These are phyloP conservation scores for Rhinoraja longicauda DNA, from an alignment of 2,797 vertebrate genomes.

Conservation along the genomic window DNA sequence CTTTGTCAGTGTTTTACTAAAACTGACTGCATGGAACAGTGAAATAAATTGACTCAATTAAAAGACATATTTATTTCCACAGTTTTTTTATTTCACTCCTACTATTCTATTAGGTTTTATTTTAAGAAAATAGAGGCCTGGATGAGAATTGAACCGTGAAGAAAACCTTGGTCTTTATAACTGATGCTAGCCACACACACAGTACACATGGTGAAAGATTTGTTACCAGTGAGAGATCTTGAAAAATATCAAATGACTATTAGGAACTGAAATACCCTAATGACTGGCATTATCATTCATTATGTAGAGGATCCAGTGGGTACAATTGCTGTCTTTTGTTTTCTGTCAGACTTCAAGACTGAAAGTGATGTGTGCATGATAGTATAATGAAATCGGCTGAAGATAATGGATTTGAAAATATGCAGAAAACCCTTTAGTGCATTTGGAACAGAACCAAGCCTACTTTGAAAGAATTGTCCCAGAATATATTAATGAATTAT, in stretches of 20 bases:
- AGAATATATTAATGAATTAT: constrained; percentile 39
- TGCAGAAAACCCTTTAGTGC: constrained; percentile 39
- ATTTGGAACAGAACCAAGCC: constrained; percentile 37
- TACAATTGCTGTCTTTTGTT: constrained; percentile 37
- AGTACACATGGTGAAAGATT: background rate
- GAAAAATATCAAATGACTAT: constrained; percentile 38
- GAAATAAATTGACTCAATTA: constrained; percentile 6
- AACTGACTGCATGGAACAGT: background rate
- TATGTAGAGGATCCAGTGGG: constrained; percentile 33
- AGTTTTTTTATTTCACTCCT: background rate
- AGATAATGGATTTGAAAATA: constrained; percentile 38
- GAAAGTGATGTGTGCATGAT: constrained; percentile 38
- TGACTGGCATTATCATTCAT: constrained; percentile 36
- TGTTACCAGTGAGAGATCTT: constrained; percentile 5
- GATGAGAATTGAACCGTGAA: background rate
- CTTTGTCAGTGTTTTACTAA: background rate
- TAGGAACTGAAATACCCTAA: constrained; percentile 34
- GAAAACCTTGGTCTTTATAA: background rate
- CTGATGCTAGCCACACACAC: background rate
- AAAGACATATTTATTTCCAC: background rate
- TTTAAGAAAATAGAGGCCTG: background rate
- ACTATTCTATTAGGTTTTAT: background rate
- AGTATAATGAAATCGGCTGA: constrained; percentile 36
- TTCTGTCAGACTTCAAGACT: constrained; percentile 37
- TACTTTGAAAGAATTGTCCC: constrained; percentile 34